Conservation (phyloP, 2,888 invertebrate species). For the Drosophila paramelanica region DNA sequence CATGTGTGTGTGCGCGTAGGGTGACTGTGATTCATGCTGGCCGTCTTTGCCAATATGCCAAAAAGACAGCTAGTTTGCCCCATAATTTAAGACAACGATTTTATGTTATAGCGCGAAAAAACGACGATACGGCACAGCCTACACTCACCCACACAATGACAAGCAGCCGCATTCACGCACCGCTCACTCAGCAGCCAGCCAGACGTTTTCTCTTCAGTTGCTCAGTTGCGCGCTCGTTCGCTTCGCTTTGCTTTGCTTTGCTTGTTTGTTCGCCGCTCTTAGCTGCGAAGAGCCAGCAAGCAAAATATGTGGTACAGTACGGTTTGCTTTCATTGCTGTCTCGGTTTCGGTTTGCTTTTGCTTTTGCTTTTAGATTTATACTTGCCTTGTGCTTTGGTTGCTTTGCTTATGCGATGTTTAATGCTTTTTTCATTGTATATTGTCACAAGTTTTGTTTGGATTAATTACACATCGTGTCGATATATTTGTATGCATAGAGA, state of each 20-base stretch:
- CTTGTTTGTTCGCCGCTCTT: conserved; percentile 39
- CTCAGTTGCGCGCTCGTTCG: conserved; percentile 11
- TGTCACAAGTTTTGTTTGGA: conserved; percentile 9
- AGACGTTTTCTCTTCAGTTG: conserved; percentile 21
- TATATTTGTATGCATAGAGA: conserved; percentile 5
- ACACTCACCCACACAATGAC: conserved; percentile 38
- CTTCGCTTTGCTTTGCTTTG: conserved; percentile 13
- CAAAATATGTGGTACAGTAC: conserved; percentile 46
- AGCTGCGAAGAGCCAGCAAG: conserved; percentile 14
- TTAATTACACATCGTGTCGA: not conserved
- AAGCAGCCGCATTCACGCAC: conserved; percentile 12
- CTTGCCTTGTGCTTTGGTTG: conserved; percentile 34
- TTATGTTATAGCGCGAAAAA: conserved; percentile 45
- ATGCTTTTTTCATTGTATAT: conserved; percentile 11
- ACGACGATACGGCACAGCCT: conserved; percentile 25
- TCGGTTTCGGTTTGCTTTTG: conserved; percentile 36
- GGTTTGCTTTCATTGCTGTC: conserved; percentile 44
- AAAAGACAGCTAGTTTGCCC: conserved; percentile 18
- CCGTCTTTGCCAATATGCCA: conserved; percentile 16
- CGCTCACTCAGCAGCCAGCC: not conserved
- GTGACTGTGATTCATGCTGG: conserved; percentile 40
- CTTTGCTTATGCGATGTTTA: conserved; percentile 8
- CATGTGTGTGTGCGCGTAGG: conserved; percentile 18
- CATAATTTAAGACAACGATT: conserved; percentile 35
- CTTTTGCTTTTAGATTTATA: conserved; percentile 28